Base-by-base conservation (phyloP, 2,797 vertebrate genomes). In the Brachyrhaphis roseni region DNA sequence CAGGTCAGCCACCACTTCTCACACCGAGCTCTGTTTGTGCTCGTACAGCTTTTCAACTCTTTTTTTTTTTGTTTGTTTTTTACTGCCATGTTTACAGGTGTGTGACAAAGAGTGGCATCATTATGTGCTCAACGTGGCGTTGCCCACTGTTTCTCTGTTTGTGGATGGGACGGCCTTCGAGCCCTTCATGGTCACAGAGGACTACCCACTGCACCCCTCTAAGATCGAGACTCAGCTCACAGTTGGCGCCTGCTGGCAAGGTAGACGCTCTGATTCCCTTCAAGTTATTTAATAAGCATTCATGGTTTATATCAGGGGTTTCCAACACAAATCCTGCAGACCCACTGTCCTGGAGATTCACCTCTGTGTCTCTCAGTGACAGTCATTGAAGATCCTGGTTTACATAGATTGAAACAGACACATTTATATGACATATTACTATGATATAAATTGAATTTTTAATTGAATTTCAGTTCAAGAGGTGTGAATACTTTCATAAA, bases 81-180 rank as follows among this genome's bases (percentile, higher is more conserved):
- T 20, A 39, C 36, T 74, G 18, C 43, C 43, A 23, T 77, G 34
- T 71, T 82, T 20, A 0, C 84, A 99, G 98, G 97, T 96, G 76
- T 99, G 98, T 84, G 98, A 99, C 84, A 98, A 98, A 87, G 97
- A 99, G 72, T 99, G 98, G 98, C 98, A 99, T 82, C 98, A 99
- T 92, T 99, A 98, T 0, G 97, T 99, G 20, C 93, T 99, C 84
- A 99, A 96, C 0, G 95, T 99, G 26, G 98, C 99, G 28, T 95
- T 98, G 85, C 98, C 98, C 0, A 82, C 93, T 0, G 97, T 98
- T 79, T 96, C 97, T 12, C 94, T 99, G 0, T 99, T 97, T 18
- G 97, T 98, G 78, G 98, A 99, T 0, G 98, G 98, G 0, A 93
- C 95, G 20, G 94, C 96, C 1, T 98, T 97, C 0, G 97, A 99